These are phyloP conservation scores for Polyploca ridens DNA, from an alignment of 2,888 invertebrate genomes.

Conservation along the genomic window DNA sequence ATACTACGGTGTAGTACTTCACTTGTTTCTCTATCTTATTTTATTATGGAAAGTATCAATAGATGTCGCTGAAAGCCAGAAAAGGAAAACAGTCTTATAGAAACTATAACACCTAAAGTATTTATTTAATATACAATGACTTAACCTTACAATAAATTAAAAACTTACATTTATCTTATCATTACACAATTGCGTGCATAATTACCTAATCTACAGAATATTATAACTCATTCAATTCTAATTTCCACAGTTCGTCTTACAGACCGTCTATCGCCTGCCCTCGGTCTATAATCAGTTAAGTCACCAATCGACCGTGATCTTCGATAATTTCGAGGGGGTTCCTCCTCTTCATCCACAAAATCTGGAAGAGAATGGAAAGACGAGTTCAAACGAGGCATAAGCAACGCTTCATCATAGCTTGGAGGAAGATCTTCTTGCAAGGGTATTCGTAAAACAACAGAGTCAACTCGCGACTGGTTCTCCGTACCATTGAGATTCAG, in stretches of 20 bases:
- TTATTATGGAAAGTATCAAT: neutral
- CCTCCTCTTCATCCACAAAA: conserved; percentile 70
- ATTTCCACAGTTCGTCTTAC: conserved; percentile 71
- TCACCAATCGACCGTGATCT: conserved; percentile 80
- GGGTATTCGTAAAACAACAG: conserved; percentile 66
- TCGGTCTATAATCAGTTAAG: conserved; percentile 64
- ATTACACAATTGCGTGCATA: neutral
- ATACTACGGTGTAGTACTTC: neutral
- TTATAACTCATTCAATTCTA: conserved; percentile 41
- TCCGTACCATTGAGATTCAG: conserved; percentile 59
- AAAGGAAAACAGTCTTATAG: no score
- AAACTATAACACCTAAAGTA: neutral
- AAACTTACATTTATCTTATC: neutral
- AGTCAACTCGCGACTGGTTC: conserved; percentile 55
- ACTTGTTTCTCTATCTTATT: neutral
- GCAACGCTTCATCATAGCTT: conserved; percentile 90
- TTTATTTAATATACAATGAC: neutral
- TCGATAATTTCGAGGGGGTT: conserved; percentile 52
- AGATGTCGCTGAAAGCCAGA: neutral
- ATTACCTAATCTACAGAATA: neutral
- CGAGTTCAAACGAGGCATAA: conserved; percentile 88
- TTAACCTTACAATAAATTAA: neutral
- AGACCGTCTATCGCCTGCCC: conserved; percentile 67
- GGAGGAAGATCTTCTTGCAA: conserved; percentile 84
- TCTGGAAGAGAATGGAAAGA: conserved; percentile 85